Evolutionary conservation across 2,113 vertebrate species (phyloP).

Genomic region (Henicopernis longicauda): DNA sequence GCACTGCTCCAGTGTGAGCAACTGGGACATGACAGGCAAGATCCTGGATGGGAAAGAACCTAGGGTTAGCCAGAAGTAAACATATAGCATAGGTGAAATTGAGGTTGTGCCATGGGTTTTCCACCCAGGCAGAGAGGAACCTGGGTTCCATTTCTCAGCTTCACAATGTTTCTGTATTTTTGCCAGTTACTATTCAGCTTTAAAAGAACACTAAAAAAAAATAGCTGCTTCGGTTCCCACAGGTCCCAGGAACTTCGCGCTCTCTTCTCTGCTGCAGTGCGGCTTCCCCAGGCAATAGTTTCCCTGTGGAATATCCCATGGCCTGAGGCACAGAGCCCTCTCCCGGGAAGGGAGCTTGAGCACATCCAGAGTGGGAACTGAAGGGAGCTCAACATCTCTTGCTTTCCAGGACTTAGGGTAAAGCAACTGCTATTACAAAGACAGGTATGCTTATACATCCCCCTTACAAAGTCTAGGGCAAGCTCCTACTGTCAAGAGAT

Average conservation of each 20-base stretch:
- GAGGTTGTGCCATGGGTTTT: background rate
- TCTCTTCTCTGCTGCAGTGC: background rate
- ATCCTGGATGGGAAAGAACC: background rate
- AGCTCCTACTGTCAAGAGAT: background rate
- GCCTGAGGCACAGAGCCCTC: background rate
- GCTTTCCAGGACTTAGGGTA: background rate
- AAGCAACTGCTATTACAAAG: background rate
- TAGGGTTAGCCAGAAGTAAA: background rate
- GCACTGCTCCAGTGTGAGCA: background rate
- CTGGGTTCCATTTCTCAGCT: background rate
- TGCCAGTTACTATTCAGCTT: background rate
- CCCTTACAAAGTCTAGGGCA: background rate
- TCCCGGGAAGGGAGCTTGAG: background rate
- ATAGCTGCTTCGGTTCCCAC: background rate
- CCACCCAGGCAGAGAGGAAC: background rate
- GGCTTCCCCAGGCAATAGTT: background rate
- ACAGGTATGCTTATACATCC: background rate
- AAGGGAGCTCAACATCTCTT: background rate
- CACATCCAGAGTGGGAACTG: background rate
- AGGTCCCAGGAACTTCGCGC: background rate
- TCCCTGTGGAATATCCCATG: rapidly evolving
- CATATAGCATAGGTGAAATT: rapidly evolving
- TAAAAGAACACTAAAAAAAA: background rate
- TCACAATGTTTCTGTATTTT: background rate
- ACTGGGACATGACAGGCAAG: background rate